phyloP scores from a whole-genome alignment of 2,113 vertebrate genomes.

The Myotis davidii region DNA sequence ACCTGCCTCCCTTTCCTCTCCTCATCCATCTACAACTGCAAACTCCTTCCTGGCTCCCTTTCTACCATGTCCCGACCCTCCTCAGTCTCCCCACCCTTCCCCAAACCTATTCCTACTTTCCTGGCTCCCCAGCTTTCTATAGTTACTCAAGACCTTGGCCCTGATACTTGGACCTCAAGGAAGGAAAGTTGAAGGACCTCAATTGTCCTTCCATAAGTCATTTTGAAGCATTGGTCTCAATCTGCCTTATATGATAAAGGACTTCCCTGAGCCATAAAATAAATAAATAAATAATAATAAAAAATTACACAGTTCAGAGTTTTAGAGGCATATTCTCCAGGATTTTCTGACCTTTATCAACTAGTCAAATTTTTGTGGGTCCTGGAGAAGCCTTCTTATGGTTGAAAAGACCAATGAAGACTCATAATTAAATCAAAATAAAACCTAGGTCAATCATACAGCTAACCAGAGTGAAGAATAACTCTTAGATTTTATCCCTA shows the following conservation, averaged over 20 bases:
- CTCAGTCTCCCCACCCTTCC: neutral
- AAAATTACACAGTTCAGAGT: neutral
- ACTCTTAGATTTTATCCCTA: neutral
- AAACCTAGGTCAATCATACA: neutral
- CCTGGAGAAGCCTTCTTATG: neutral
- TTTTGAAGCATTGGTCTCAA: neutral
- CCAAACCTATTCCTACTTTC: neutral
- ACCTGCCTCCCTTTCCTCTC: neutral
- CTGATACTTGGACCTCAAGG: neutral
- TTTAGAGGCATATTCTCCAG: neutral
- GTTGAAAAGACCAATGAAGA: neutral
- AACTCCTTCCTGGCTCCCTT: neutral
- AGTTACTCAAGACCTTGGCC: neutral
- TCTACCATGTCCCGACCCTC: neutral
- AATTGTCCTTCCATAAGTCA: neutral
- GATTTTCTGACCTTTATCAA: neutral
- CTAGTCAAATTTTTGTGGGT: neutral
- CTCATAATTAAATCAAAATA: neutral
- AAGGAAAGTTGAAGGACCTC: neutral
- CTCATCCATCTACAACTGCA: neutral
- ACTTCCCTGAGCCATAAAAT: neutral
- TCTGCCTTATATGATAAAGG: neutral
- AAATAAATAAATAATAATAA: too few species aligned
- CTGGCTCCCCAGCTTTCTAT: neutral
- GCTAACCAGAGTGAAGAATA: neutral